Evolutionary conservation across 53 echinoderm and acorn worm species (phyloP).

Genomic region (Glandiceps talaboti): DNA sequence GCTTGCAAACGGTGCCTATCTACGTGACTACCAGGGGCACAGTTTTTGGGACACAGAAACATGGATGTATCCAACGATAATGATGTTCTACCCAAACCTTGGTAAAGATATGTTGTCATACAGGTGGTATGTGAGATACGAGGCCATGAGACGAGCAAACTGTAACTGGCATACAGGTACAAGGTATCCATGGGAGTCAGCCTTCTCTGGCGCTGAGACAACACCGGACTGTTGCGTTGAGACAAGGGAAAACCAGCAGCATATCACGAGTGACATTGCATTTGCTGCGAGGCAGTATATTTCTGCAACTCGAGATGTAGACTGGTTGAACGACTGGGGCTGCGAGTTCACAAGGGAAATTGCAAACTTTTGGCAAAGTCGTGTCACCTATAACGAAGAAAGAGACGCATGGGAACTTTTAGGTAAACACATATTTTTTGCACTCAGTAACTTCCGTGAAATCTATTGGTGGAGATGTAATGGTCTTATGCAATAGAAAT

Average conservation of each 20-base stretch:
- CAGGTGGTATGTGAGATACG: background rate
- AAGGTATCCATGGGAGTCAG: background rate
- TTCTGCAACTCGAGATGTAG: background rate
- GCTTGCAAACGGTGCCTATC: background rate
- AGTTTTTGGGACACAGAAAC: background rate
- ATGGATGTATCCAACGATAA: background rate
- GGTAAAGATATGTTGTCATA: background rate
- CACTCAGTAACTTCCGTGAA: too few relatives aligned
- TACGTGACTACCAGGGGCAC: background rate
- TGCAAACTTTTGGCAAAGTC: background rate
- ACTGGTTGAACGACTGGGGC: background rate
- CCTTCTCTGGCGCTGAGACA: background rate
- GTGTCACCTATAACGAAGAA: background rate
- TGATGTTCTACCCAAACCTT: background rate
- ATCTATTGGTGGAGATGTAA: too few relatives aligned
- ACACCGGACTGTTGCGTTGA: background rate
- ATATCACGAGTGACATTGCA: background rate
- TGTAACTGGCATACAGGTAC: background rate
- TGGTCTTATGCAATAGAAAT: too few relatives aligned
- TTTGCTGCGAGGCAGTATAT: background rate
- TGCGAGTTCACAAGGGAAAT: background rate
- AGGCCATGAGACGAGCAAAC: background rate
- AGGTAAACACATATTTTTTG: background rate
- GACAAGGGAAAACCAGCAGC: conserved; percentile 5
- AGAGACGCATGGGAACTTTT: too few relatives aligned